Conservation (phyloP, 2,888 invertebrate genomes). For the Orchestes rusci region DNA sequence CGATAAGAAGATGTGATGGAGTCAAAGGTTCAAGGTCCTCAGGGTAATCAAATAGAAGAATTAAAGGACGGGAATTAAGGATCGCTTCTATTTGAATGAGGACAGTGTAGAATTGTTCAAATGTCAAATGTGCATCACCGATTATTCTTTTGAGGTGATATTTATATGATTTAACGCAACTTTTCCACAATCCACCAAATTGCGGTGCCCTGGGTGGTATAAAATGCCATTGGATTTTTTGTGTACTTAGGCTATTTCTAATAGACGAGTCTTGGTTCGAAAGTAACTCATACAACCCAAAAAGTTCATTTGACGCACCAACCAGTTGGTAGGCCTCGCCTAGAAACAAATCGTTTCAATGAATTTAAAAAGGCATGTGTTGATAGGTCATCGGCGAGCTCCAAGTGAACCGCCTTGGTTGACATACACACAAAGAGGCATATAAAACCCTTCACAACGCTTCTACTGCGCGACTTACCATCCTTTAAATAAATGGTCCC, state of each 20-base stretch:
- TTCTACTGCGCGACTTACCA: not conserved
- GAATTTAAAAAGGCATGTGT: conserved; percentile 12
- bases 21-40: conserved; percentile 1
- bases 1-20: not conserved
- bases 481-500: conserved; percentile 1
- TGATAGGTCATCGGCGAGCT: not conserved
- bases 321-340: not conserved
- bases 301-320: not conserved
- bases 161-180: not conserved
- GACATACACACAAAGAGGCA: conserved; percentile 5
- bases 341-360: conserved; percentile 5
- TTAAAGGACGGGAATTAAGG: not conserved
- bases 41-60: not conserved
- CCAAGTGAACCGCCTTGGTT: conserved; percentile 3
- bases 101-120: not conserved
- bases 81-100: not conserved
- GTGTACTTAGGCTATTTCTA: not conserved
- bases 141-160: not conserved
- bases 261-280: not conserved
- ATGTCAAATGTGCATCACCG: not conserved
- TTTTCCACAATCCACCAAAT: not conserved
- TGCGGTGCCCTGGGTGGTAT: not conserved
- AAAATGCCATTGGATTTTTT: not conserved
- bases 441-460: not conserved
- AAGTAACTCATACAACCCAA: not conserved